Base-by-base conservation (phyloP, 2,888 invertebrate species). In the Myathropa florea region DNA sequence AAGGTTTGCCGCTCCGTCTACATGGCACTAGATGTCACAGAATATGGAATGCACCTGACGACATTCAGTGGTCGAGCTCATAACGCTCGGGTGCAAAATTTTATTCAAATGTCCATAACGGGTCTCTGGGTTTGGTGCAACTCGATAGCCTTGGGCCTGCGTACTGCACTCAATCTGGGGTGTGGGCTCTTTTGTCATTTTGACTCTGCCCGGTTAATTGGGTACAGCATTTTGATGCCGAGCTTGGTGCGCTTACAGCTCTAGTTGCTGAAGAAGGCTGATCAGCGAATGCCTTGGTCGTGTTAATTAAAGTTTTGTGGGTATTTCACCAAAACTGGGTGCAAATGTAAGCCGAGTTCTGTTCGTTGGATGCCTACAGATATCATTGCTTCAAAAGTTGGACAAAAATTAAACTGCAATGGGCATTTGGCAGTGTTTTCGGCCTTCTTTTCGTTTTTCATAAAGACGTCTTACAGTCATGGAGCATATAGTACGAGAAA, bases 31-130 rank as follows among this genome's bases (percentile, higher is more conserved):
- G 59, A 70, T 86, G 78, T 86, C 83, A 79, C 21, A 76, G 83
- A 75, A 86, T 86, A 86, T 86, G 86, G 86, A 86, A 86, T 83
- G 55, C 36, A 28, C 4, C 30, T 86, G 83, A 75, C 79, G 83
- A 83, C 86, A 79, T 86, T 83, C 68, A 39, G 23, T 59, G 61
- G n/a, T n/a, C n/a, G 57, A 78, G 78, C 77, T 82, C 70, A 82
- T 86, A 83, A 75, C 46, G 78, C 64, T 36, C 60, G 70, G 59
- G 73, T 75, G 61, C 83, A 83, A 79, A 75, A 79, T 78, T 71
- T 67, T 79, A 86, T 86, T 86, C 60, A 86, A 86, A 86, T 85
- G 39, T 36, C 59, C 28, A 28, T 30, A 46, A n/a, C 59, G 64
- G 73, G 75, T 36, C 63, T 70, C 83, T 83, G 39, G 57, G 36